Evolutionary conservation across 2,797 vertebrate genomes (phyloP), one percentile per base, ranked within the genome.

Genomic region (Oreonectes daqikongensis): DNA sequence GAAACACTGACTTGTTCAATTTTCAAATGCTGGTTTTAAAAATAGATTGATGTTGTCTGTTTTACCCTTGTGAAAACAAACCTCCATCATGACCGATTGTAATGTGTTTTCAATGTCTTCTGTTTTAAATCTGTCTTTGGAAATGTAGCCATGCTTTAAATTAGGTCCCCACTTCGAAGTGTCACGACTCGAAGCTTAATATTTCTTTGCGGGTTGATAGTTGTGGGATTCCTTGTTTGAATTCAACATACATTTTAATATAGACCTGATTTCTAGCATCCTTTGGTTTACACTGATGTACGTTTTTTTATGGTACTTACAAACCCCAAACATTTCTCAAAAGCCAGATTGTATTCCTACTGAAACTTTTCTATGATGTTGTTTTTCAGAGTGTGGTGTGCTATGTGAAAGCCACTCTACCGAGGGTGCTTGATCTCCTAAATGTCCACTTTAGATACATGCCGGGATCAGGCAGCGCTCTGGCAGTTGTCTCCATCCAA

Each of bases 371-470:
- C 7, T 20, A 20, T 61, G 28, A 5, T 5, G 17, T 30, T 59
- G 52, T 81, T 68, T 81, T 69, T 69, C 85, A 94, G 93, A 93
- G 91, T 78, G 87, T 92, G 79, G 88, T 89, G 63, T 94, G 93
- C 85, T 94, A 92, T 71, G 91, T 94, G 50, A 94, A 93, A 87
- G 93, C 92, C 72, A 90, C 92, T 75, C 83, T 94, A 73, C 93
- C 93, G 14, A 90, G 88, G 86, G 90, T 90, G 70, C 84, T 93
- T 85, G 93, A 94, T 79, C 88, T 94, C 20, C 86, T 94, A 55
- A 89, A 86, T 48, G 83, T 84, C 38, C 90, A 92, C 84, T 92
- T 94, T 86, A 90, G 86, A 87, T 93, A 93, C 26, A 69, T 63
- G 9, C 80, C 84, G 53, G 90, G 89, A 61, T 93, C 93, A 20